phyloP scores from a whole-genome alignment of 2,113 vertebrate species.

The Dermatemys mawii region DNA sequence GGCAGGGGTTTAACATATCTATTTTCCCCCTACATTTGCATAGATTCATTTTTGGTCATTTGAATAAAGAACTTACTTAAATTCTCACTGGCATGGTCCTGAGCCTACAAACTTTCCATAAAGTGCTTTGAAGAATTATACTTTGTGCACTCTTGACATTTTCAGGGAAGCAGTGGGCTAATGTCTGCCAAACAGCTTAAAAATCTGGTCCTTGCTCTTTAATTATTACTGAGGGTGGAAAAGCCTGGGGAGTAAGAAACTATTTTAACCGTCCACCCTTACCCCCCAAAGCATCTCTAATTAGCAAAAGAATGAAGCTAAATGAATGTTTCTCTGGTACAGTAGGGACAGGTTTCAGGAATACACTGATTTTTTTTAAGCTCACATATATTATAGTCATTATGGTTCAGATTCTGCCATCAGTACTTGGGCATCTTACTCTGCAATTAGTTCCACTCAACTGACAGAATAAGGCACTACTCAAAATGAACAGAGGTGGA shows the following conservation, averaged over 20 bases:
- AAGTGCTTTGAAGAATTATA: slow-evolving; percentile 35
- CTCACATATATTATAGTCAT: background rate
- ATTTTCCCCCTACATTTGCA: background rate
- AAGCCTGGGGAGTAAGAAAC: background rate
- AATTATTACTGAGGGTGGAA: slow-evolving; percentile 55
- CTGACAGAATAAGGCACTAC: background rate
- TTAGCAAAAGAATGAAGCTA: background rate
- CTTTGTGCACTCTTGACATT: slow-evolving; percentile 48
- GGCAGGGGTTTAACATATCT: background rate
- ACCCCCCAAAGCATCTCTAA: slow-evolving; percentile 33
- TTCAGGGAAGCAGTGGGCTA: slow-evolving; percentile 9
- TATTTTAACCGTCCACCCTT: background rate
- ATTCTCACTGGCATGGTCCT: background rate
- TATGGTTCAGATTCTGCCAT: background rate
- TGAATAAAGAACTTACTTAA: slow-evolving; percentile 48
- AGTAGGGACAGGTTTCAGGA: background rate
- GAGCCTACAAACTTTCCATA: background rate
- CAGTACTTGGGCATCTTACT: background rate
- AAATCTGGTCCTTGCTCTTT: slow-evolving; percentile 33
- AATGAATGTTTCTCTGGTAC: background rate
- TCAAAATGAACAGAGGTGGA: background rate
- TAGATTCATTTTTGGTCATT: background rate
- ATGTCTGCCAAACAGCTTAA: slow-evolving; percentile 22
- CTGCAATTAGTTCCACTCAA: background rate
- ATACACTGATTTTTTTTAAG: background rate